Evolutionary conservation across 2,113 vertebrate genomes (phyloP).

Genomic region (Calidris pugnax): DNA sequence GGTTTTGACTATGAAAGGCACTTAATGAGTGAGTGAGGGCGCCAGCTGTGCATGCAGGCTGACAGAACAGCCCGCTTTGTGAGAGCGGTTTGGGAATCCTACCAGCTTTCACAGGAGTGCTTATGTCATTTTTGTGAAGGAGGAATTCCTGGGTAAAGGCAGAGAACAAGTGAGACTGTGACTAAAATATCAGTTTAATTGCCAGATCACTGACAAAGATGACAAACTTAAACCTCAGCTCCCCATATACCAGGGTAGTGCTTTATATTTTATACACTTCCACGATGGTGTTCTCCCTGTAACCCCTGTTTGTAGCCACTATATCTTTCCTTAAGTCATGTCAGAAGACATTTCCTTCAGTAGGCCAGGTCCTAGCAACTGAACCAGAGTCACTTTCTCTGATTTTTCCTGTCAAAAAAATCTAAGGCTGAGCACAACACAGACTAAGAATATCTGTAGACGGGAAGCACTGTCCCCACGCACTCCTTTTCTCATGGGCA

Average conservation of each 20-base stretch:
- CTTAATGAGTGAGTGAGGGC: not conserved
- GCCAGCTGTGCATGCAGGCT: not conserved
- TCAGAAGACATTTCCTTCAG: not conserved
- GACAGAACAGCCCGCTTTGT: not conserved
- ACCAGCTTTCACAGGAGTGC: not conserved
- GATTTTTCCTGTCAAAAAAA: not conserved
- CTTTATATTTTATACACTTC: not conserved
- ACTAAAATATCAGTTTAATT: not conserved
- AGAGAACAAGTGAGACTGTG: not conserved
- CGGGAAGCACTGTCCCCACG: not conserved
- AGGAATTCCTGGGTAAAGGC: not conserved
- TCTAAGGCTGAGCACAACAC: not conserved
- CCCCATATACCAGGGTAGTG: not conserved
- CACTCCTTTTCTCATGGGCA: fast-evolving
- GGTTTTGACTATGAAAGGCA: not conserved
- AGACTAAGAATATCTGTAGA: not conserved
- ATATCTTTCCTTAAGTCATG: not conserved
- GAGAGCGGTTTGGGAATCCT: not conserved
- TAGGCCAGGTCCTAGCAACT: not conserved
- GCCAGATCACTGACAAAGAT: not conserved
- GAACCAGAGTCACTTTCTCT: not conserved
- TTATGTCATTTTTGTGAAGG: not conserved
- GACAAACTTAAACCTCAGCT: not conserved
- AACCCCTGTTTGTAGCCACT: not conserved
- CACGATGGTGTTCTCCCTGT: not conserved